These are phyloP conservation scores for Morone chrysops DNA, from an alignment of 2,113 vertebrate species.

Conservation along the genomic window DNA sequence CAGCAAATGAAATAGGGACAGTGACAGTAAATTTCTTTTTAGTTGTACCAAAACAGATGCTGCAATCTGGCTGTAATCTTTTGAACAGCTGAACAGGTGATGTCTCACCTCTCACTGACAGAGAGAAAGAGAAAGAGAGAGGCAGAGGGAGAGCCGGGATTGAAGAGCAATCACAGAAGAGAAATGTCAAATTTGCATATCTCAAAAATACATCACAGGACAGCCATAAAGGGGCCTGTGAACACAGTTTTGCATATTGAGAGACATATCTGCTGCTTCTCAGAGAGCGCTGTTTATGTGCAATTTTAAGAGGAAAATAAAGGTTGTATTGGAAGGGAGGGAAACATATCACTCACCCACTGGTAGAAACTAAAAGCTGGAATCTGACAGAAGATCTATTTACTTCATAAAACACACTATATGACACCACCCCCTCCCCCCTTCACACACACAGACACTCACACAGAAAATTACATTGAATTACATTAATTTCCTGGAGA, in stretches of 20 bases:
- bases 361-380: slow-evolving; percentile 28
- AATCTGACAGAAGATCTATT: slow-evolving; percentile 3
- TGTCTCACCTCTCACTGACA: slow-evolving; percentile 52
- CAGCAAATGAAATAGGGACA: not conserved
- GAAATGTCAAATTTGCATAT: slow-evolving; percentile 82
- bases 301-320: slow-evolving; percentile 72
- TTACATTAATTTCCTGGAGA: too few relatives aligned
- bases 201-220: slow-evolving; percentile 75
- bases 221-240: slow-evolving; percentile 60
- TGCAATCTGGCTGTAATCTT: slow-evolving; percentile 50
- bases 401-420: slow-evolving; percentile 9
- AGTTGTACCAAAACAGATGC: slow-evolving; percentile 31
- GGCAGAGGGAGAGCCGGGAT: slow-evolving; percentile 6
- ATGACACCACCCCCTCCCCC: not conserved
- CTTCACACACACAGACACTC: slow-evolving; percentile 3
- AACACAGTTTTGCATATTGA: slow-evolving; percentile 73
- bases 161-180: slow-evolving; percentile 71
- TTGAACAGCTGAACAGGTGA: slow-evolving; percentile 52
- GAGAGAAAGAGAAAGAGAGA: slow-evolving; percentile 9
- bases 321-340: slow-evolving; percentile 57
- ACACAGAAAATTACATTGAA: too few relatives aligned
- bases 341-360: slow-evolving; percentile 37
- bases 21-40: slow-evolving; percentile 10
- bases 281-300: slow-evolving; percentile 59
- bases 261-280: slow-evolving; percentile 61